Percentiles rank a stretch among this genome's conserved stretches.
Evolutionary conservation across 2,888 invertebrate species (phyloP).

Genomic region (Drosophila yooni): DNA sequence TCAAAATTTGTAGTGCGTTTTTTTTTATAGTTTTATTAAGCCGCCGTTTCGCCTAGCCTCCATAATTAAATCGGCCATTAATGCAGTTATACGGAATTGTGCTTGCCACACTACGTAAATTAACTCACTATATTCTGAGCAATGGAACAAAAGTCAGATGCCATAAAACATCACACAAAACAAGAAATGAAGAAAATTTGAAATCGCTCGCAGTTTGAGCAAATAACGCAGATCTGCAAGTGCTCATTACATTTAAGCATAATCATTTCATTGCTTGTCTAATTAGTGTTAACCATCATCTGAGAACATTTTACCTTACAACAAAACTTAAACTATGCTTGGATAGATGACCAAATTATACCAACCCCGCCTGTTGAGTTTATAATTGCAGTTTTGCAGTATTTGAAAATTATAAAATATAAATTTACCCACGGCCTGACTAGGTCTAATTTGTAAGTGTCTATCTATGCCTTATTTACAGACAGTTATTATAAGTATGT

Average conservation of each 20-base stretch:
- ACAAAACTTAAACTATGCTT: neutral
- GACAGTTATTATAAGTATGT: neutral
- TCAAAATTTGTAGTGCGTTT: conserved; percentile 35
- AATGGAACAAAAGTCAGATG: conserved; percentile 13
- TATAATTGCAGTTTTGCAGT: neutral
- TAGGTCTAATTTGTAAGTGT: neutral
- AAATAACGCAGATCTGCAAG: neutral
- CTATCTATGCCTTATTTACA: neutral
- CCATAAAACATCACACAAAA: conserved; percentile 31
- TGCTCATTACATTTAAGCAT: neutral
- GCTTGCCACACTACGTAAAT: conserved; percentile 8
- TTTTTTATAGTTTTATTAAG: conserved; percentile 38
- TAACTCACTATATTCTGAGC: conserved; percentile 19
- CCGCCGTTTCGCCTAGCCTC: conserved; percentile 33
- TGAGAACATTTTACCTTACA: neutral
- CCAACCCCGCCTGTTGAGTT: neutral
- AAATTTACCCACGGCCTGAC: neutral
- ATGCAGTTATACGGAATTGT: conserved; percentile 32
- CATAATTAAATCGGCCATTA: conserved; percentile 62
- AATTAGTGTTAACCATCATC: neutral
- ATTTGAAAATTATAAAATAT: neutral
- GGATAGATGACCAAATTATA: neutral
- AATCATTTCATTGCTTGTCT: neutral
- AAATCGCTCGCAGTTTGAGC: neutral
- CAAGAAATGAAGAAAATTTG: neutral